Conservation (phyloP, 1,140 invertebrate genomes). For the Monomorium pharaonis region DNA sequence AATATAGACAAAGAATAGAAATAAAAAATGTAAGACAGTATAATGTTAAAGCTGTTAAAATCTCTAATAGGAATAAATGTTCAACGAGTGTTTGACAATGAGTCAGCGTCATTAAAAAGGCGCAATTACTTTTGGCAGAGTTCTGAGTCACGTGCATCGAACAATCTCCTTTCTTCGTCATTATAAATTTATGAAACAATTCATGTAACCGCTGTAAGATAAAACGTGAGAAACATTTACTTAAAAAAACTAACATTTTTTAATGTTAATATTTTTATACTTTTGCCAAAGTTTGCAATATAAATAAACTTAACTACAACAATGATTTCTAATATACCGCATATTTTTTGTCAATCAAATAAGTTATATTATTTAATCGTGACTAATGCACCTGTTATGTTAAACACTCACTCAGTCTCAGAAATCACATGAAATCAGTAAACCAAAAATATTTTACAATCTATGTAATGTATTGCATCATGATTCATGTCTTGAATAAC, state of each 20-base stretch:
- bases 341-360: constrained; percentile 24
- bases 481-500: constrained; percentile 52
- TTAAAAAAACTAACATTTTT: neutral
- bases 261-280: neutral
- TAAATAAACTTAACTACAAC: neutral
- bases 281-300: neutral
- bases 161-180: neutral
- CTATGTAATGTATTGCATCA: neutral
- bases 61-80: too few relatives aligned
- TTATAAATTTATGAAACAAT: constrained; percentile 15
- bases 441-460: constrained; percentile 9
- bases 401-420: neutral
- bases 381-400: neutral
- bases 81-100: neutral
- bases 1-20: neutral
- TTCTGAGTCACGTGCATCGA: neutral
- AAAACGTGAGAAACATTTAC: neutral
- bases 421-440: constrained; percentile 21
- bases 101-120: neutral
- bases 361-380: constrained; percentile 15
- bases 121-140: constrained; percentile 21
- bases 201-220: neutral
- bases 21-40: neutral
- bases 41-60: too few relatives aligned
- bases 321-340: neutral